Conservation (phyloP, 2,113 vertebrate species). For the Chionomys nivalis region DNA sequence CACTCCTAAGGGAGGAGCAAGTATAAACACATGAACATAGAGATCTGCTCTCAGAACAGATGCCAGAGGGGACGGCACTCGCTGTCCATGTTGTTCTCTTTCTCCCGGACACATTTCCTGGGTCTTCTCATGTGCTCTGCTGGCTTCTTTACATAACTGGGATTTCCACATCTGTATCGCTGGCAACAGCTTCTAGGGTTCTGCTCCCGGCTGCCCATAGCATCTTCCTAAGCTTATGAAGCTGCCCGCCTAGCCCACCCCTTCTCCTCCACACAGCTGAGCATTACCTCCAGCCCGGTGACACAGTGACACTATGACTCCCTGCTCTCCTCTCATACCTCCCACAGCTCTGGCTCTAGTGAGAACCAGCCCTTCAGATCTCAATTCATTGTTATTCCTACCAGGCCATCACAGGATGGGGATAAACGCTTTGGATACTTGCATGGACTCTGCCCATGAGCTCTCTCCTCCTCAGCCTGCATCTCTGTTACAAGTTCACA, state of each 20-base stretch:
- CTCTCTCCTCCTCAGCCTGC: neutral
- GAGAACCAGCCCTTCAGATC: neutral
- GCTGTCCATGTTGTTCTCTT: neutral
- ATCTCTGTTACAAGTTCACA: neutral
- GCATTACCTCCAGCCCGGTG: no score
- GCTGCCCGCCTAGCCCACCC: neutral
- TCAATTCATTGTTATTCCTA: neutral
- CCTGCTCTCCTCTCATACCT: neutral
- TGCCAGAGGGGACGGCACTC: neutral
- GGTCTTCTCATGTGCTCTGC: neutral
- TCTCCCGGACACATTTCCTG: neutral
- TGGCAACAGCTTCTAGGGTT: neutral
- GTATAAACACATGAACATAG: neutral
- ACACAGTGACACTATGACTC: neutral
- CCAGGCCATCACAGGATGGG: neutral
- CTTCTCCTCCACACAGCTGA: neutral
- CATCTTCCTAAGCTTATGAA: neutral
- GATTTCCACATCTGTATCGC: neutral
- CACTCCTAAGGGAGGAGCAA: neutral
- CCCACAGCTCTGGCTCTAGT: neutral
- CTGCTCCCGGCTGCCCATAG: neutral
- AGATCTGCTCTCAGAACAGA: neutral
- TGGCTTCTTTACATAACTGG: neutral
- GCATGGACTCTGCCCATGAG: neutral
- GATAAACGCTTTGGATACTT: neutral